Evolutionary conservation across 2,797 vertebrate species (phyloP).

Genomic region (Saguinus oedipus): DNA sequence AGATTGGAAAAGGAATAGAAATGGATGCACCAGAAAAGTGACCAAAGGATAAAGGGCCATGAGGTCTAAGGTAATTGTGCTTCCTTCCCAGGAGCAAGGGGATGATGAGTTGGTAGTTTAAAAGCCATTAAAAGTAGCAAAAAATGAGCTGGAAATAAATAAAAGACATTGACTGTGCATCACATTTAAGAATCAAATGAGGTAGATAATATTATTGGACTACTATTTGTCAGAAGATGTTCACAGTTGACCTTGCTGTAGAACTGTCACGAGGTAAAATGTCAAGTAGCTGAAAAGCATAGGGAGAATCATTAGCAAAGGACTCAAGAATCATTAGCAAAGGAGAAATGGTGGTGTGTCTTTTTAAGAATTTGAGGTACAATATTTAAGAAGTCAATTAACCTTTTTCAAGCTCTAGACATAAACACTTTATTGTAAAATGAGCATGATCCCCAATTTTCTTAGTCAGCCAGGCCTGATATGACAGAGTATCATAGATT

Average conservation of each 20-base stretch:
- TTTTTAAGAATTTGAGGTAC: background rate
- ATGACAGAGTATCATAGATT: background rate
- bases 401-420: background rate
- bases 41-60: rapidly evolving
- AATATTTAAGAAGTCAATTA: background rate
- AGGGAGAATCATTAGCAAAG: background rate
- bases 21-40: background rate
- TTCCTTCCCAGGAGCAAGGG: background rate
- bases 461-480: background rate
- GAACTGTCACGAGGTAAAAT: background rate
- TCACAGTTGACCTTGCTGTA: background rate
- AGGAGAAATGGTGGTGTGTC: background rate
- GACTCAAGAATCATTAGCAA: background rate
- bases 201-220: no score
- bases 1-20: background rate
- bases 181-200: background rate
- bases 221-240: no score
- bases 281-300: background rate
- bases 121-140: background rate
- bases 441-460: background rate
- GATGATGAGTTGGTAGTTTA: no score
- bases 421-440: background rate
- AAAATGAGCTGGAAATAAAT: background rate
- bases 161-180: background rate
- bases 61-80: background rate